These are phyloP conservation scores for Sinotaia quadrata DNA, from an alignment of 2,888 invertebrate genomes.

Conservation along the genomic window DNA sequence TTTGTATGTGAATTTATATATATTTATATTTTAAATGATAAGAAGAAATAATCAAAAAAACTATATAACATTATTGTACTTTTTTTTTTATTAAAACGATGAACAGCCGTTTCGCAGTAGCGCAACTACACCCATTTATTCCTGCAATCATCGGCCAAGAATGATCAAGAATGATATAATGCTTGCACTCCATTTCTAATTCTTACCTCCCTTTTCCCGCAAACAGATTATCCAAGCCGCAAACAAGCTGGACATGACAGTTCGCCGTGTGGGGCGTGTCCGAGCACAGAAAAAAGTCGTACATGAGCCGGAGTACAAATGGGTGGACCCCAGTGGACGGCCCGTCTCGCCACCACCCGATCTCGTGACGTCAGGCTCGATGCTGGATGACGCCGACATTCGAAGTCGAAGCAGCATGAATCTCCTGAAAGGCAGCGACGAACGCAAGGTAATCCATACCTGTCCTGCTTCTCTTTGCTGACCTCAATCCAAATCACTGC, in stretches of 20 bases:
- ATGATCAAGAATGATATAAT: no score
- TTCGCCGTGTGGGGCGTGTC: constrained; percentile 66
- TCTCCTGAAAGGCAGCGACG: constrained; percentile 63
- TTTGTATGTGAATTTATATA: no score
- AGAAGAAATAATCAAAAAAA: no score
- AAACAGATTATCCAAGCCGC: constrained; percentile 63
- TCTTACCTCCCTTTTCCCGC: not conserved
- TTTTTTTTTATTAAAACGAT: no score
- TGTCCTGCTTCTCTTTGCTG: not conserved
- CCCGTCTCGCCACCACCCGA: constrained; percentile 89
- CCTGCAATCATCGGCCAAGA: no score
- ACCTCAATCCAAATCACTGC: no score
- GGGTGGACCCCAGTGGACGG: constrained; percentile 93
- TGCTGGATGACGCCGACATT: constrained; percentile 42
- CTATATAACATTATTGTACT: no score
- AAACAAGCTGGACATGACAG: constrained; percentile 54
- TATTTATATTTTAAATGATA: no score
- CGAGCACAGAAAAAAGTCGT: constrained; percentile 67
- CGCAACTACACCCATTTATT: no score
- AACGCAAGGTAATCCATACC: constrained; percentile 57
- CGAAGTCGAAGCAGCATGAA: constrained; percentile 59
- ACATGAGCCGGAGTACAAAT: constrained; percentile 90
- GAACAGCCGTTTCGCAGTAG: no score
- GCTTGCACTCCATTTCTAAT: no score
- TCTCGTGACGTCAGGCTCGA: constrained; percentile 47